Evolutionary conservation across 2,113 vertebrate genomes (phyloP).

Genomic region (Sitta europaea): DNA sequence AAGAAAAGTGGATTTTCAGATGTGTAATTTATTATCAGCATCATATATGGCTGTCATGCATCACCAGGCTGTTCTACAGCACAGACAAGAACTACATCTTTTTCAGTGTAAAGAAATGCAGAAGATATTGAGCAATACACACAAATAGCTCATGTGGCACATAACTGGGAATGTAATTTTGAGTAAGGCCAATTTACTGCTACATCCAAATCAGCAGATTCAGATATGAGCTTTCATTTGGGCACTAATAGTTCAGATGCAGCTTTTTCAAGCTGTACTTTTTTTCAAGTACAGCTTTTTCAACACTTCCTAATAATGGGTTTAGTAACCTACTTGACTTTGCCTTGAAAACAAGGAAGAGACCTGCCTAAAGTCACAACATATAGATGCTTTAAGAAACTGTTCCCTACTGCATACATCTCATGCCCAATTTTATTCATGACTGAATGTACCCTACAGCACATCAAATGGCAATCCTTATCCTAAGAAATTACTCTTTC

Average conservation of each 20-base stretch:
- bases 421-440: not conserved
- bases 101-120: not conserved
- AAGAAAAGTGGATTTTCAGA: not conserved
- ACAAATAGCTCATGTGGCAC: rapidly evolving
- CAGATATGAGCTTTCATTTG: not conserved
- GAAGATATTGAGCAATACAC: not conserved
- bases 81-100: not conserved
- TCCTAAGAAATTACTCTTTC: not conserved
- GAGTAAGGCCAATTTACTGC: not conserved
- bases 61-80: not conserved
- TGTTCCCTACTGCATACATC: not conserved
- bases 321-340: not conserved
- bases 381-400: not conserved
- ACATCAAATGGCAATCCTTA: not conserved
- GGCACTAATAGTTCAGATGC: not conserved
- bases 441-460: not conserved
- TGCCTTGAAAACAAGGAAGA: not conserved
- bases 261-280: too few relatives aligned
- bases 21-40: not conserved
- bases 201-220: not conserved
- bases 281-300: not conserved
- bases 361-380: not conserved
- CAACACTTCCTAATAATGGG: not conserved
- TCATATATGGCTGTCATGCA: not conserved
- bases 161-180: not conserved